A percentile compares a stretch with the other conserved stretches of the same genome.
Evolutionary conservation across 2,888 invertebrate genomes (phyloP).

Genomic region (Resseliella maxima): DNA sequence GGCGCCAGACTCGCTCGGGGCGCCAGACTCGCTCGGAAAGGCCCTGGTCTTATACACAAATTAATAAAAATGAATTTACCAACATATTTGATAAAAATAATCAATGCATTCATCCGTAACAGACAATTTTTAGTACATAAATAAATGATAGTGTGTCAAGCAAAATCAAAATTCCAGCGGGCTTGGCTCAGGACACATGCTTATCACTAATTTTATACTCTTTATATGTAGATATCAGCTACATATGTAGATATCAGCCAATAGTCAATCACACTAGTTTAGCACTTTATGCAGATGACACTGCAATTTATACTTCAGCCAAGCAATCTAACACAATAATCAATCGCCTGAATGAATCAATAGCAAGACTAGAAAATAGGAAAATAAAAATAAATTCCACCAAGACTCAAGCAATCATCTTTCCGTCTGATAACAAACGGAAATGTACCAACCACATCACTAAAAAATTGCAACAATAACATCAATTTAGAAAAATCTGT

Average conservation of each 20-base stretch:
- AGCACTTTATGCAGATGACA: constrained; percentile 35
- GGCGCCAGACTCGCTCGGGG: too few species aligned
- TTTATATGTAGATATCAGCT: background rate
- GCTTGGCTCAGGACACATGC: background rate
- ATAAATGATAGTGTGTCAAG: background rate
- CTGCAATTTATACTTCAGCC: background rate
- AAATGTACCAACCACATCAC: too few species aligned
- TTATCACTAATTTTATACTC: background rate
- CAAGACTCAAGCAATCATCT: background rate
- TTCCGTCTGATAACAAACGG: background rate
- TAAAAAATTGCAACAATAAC: background rate
- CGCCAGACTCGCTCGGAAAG: too few species aligned
- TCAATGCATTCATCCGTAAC: constrained; percentile 37
- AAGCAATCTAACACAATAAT: background rate
- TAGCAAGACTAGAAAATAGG: background rate
- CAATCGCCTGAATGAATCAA: background rate
- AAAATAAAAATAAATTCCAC: background rate
- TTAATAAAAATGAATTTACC: background rate
- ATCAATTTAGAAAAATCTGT: background rate
- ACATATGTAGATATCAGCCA: background rate
- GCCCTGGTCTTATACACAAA: constrained; percentile 57
- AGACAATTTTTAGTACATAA: background rate
- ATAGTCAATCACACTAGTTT: background rate
- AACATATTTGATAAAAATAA: constrained; percentile 59
- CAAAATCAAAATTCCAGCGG: background rate